Conservation (phyloP, 2,888 invertebrate species). For the Acrocyrtus sp. region DNA sequence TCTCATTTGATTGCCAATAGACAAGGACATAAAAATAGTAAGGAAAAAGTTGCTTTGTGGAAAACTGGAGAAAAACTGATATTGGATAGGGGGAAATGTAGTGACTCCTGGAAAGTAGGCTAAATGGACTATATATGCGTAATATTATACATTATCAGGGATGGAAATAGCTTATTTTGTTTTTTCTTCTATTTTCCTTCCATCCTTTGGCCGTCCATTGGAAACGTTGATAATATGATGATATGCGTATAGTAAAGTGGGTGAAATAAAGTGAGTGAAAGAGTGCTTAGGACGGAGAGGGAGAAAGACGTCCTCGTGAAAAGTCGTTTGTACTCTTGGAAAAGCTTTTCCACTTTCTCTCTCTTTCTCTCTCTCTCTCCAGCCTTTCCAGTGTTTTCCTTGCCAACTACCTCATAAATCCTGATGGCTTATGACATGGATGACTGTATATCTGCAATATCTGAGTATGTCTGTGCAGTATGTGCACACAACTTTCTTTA, state of each 20-base stretch:
- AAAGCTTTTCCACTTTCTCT: no score
- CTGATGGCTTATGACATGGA: slow-evolving; percentile 54
- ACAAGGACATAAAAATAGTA: slow-evolving; percentile 42
- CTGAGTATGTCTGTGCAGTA: background rate
- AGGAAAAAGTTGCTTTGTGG: slow-evolving; percentile 9
- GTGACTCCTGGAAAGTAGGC: slow-evolving; percentile 15
- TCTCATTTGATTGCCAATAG: slow-evolving; percentile 49
- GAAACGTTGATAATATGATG: slow-evolving; percentile 10
- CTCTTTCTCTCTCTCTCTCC: background rate
- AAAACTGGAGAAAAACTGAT: slow-evolving; percentile 22
- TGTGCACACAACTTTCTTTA: background rate
- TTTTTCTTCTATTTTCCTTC: slow-evolving; percentile 4
- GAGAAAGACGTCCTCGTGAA: slow-evolving; percentile 4
- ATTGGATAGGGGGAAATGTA: background rate
- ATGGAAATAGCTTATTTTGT: slow-evolving; percentile 37
- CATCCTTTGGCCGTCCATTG: background rate
- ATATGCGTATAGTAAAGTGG: slow-evolving; percentile 26
- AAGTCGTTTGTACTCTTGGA: background rate
- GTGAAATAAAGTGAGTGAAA: slow-evolving; percentile 24
- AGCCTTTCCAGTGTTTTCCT: slow-evolving; percentile 30
- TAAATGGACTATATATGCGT: slow-evolving; percentile 12
- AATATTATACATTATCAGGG: slow-evolving; percentile 1
- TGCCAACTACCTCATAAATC: slow-evolving; percentile 54
- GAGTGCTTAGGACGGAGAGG: no score
- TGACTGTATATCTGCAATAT: slow-evolving; percentile 36